Evolutionary conservation across 1,140 invertebrate genomes (phyloP).

Genomic region (Pollicipes pollicipes): DNA sequence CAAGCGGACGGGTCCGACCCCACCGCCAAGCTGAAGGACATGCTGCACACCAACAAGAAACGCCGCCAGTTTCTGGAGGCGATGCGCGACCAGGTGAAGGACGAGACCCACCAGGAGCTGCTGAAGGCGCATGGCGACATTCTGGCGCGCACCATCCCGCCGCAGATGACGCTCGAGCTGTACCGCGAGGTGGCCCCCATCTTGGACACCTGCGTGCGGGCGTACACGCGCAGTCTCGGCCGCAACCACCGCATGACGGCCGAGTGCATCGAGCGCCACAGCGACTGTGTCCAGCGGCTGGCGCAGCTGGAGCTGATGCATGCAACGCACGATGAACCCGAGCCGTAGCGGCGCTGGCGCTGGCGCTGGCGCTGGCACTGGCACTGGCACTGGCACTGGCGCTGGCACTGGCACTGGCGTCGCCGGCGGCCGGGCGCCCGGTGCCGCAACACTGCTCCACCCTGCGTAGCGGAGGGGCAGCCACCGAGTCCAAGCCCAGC

Average conservation of each 20-base stretch:
- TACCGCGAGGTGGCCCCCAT: background rate
- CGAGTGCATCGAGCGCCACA: background rate
- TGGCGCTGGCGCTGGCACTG: no score
- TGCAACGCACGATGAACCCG: background rate
- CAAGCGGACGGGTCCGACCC: background rate
- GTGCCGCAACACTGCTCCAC: no score
- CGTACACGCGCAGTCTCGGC: background rate
- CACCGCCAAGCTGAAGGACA: background rate
- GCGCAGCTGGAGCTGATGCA: slow-evolving; percentile 3
- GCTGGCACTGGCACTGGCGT: no score
- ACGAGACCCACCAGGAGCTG: background rate
- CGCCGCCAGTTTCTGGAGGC: background rate
- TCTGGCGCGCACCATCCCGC: background rate
- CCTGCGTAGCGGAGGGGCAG: no score
- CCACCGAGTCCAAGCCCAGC: no score
- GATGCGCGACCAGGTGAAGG: background rate
- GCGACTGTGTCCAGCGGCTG: background rate
- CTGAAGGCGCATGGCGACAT: background rate
- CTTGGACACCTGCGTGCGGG: background rate
- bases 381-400: no score
- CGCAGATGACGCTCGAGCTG: background rate
- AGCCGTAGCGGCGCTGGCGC: no score
- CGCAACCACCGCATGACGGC: background rate
- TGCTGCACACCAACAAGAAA: background rate
- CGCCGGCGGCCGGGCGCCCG: no score